A percentile compares a stretch with the other conserved stretches of the same genome.
These are phyloP conservation scores for Drosophila leontia DNA, from an alignment of 1,140 invertebrate genomes.

Conservation along the genomic window DNA sequence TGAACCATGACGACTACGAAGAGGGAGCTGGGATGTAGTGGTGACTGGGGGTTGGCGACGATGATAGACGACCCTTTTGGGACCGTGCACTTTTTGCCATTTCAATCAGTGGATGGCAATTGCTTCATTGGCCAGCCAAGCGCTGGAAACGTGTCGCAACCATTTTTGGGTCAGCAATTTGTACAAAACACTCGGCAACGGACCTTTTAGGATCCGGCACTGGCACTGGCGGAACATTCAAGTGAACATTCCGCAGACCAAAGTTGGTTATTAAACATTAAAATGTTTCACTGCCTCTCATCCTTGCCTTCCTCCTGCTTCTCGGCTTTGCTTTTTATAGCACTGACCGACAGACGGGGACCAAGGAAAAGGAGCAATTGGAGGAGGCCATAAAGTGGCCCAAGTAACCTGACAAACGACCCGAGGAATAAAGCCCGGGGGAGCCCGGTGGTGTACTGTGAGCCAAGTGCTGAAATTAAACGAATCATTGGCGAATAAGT, in stretches of 20 bases:
- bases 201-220: slow-evolving; percentile 33
- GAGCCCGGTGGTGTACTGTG: background rate
- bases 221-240: slow-evolving; percentile 11
- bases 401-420: slow-evolving; percentile 35
- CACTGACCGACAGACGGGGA: slow-evolving; percentile 21
- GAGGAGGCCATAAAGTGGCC: slow-evolving; percentile 42
- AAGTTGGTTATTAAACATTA: slow-evolving; percentile 69
- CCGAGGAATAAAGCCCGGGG: slow-evolving; percentile 10
- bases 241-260: slow-evolving; percentile 59
- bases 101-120: slow-evolving; percentile 62
- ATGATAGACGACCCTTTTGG: slow-evolving; percentile 48
- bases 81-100: slow-evolving; percentile 56
- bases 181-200: slow-evolving; percentile 51
- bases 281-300: slow-evolving; percentile 43
- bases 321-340: slow-evolving; percentile 14
- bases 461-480: slow-evolving; percentile 49
- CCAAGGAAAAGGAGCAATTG: slow-evolving; percentile 29
- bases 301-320: background rate
- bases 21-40: background rate
- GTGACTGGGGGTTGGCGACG: background rate
- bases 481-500: slow-evolving; percentile 49
- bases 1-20: slow-evolving; percentile 38
- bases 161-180: slow-evolving; percentile 68
- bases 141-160: slow-evolving; percentile 58
- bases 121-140: slow-evolving; percentile 63